Evolutionary conservation across 2,888 invertebrate species (phyloP).

Genomic region (Eilema griseolum): DNA sequence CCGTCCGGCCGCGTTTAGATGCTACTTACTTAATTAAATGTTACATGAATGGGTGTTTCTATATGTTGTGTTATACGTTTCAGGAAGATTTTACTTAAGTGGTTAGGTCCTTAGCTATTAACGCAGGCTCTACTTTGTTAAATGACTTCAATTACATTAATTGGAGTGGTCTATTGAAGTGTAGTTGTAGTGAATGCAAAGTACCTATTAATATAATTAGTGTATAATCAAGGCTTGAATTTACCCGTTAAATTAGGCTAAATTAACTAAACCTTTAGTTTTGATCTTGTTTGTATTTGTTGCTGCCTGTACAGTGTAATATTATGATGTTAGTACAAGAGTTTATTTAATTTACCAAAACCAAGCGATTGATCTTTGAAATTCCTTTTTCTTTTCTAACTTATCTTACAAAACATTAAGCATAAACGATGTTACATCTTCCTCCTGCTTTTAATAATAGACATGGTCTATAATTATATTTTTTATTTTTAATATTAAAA

Average conservation of each 20-base stretch:
- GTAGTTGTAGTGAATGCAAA: background rate
- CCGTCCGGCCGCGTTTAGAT: constrained; percentile 61
- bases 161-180: constrained; percentile 25
- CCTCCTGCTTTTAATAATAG: too few species aligned
- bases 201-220: background rate
- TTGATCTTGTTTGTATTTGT: too few species aligned
- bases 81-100: constrained; percentile 33
- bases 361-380: background rate
- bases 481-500: too few species aligned
- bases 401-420: background rate
- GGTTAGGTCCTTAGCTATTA: constrained; percentile 37
- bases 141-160: constrained; percentile 38
- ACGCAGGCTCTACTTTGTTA: constrained; percentile 28
- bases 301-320: too few species aligned
- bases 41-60: constrained; percentile 55
- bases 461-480: too few species aligned
- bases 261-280: too few species aligned
- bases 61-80: constrained; percentile 39
- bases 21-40: constrained; percentile 76
- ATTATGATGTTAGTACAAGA: background rate
- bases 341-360: background rate
- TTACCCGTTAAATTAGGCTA: too few species aligned
- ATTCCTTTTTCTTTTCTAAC: background rate
- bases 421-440: too few species aligned
- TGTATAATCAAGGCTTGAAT: background rate